These are phyloP conservation scores for Cheilosia variabilis DNA, from an alignment of 2,888 invertebrate genomes.

Conservation along the genomic window DNA sequence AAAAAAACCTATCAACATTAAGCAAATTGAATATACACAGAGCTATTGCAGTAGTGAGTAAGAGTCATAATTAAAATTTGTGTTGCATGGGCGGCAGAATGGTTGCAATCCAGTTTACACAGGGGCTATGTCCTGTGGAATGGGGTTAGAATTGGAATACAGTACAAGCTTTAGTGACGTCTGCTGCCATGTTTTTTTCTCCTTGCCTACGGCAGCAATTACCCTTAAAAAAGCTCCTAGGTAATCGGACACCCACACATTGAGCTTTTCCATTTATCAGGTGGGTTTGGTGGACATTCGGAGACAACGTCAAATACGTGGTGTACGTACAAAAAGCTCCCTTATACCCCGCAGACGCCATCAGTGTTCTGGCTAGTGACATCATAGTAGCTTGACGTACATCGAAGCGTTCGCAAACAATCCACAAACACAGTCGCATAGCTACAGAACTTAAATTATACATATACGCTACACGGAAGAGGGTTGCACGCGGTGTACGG, in stretches of 20 bases:
- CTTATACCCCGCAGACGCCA: constrained; percentile 48
- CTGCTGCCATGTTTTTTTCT: not conserved
- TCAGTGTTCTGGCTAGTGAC: constrained; percentile 56
- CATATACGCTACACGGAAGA: constrained; percentile 39
- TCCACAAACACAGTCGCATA: constrained; percentile 24
- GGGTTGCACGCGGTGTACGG: constrained; percentile 23
- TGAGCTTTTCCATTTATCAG: constrained; percentile 23
- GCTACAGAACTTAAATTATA: not conserved
- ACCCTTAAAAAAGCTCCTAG: constrained; percentile 52
- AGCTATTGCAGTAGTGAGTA: too few species aligned
- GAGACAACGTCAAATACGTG: constrained; percentile 12
- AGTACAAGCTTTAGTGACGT: constrained; percentile 2
- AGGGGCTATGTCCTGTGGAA: not conserved
- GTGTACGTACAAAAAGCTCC: constrained; percentile 27
- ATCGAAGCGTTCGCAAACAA: constrained; percentile 34
- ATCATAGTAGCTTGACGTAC: constrained; percentile 71
- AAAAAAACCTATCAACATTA: too few species aligned
- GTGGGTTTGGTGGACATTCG: constrained; percentile 15
- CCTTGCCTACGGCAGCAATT: not conserved
- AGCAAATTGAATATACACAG: too few species aligned
- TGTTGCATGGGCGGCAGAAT: too few species aligned
- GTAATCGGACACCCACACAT: constrained; percentile 47
- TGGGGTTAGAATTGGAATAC: not conserved
- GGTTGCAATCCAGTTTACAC: too few species aligned
- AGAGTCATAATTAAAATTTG: too few species aligned